phyloP scores from a whole-genome alignment of 1,140 invertebrate genomes.

The Lanistes nyassanus region DNA sequence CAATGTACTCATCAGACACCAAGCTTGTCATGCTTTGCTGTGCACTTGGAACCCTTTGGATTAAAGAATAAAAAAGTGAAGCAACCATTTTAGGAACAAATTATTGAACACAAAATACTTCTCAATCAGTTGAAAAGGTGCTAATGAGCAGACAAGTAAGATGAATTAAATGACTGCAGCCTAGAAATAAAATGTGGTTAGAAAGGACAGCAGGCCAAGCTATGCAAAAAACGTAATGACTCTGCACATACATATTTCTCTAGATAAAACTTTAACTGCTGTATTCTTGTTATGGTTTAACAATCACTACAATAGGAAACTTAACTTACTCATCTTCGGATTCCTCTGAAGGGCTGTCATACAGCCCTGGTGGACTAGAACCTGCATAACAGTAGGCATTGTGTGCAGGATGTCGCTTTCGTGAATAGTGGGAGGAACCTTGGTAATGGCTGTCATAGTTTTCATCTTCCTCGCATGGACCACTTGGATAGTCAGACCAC shows the following conservation, averaged over 20 bases:
- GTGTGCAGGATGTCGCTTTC: neutral
- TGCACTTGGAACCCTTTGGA: neutral
- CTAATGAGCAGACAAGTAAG: conserved; percentile 4
- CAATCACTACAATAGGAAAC: conserved; percentile 49
- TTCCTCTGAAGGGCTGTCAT: conserved; percentile 60
- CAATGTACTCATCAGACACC: conserved; percentile 49
- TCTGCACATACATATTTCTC: conserved; percentile 22
- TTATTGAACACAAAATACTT: no score
- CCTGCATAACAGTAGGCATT: neutral
- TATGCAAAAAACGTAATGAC: no score
- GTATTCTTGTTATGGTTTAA: conserved; percentile 57
- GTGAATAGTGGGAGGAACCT: conserved; percentile 19
- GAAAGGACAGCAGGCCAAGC: no score
- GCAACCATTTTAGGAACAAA: no score
- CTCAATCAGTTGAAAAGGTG: no score
- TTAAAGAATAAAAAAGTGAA: neutral
- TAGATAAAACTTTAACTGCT: conserved; percentile 26
- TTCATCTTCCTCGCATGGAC: conserved; percentile 33
- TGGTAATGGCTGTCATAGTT: conserved; percentile 9
- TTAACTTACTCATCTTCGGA: conserved; percentile 60
- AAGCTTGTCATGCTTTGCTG: conserved; percentile 40
- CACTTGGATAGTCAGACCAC: conserved; percentile 10
- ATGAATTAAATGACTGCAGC: no score
- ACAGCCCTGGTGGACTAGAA: conserved; percentile 45
- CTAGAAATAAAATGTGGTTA: no score